Evolutionary conservation across 2,113 vertebrate species (phyloP).

Genomic region (Telmatochromis sp.): DNA sequence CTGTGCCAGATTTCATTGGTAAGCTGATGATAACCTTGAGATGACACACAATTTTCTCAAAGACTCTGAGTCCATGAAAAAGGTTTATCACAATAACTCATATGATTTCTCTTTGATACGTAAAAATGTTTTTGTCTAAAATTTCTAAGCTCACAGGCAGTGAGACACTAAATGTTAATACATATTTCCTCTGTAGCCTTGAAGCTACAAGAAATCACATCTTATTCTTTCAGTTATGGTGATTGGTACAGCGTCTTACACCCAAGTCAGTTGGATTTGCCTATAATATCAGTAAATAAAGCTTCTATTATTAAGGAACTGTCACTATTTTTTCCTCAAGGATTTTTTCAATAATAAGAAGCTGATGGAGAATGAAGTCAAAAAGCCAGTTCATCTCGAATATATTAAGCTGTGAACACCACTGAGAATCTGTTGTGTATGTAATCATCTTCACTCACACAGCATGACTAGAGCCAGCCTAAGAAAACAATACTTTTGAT

Average conservation of each 20-base stretch:
- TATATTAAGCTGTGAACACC: not conserved
- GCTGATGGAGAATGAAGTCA: not conserved
- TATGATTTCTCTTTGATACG: not conserved
- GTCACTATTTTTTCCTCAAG: not conserved
- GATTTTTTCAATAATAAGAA: not conserved
- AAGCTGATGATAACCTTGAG: not conserved
- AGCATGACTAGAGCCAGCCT: not conserved
- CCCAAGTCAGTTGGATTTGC: not conserved
- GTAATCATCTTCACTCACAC: not conserved
- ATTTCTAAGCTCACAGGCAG: not conserved
- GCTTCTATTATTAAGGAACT: not conserved
- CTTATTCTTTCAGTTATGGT: not conserved
- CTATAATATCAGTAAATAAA: not conserved
- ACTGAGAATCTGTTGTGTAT: not conserved
- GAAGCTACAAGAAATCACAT: not conserved
- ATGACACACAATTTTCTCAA: not conserved
- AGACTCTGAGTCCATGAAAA: not conserved
- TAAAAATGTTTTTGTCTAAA: not conserved
- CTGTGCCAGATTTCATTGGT: not conserved
- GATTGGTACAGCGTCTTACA: not conserved
- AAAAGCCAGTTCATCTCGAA: not conserved
- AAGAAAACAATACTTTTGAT: not conserved
- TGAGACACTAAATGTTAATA: not conserved
- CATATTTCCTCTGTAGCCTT: not conserved
- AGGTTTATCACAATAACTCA: not conserved